Conservation (phyloP, 1,140 invertebrate species). For the Antheraea pernyi region DNA sequence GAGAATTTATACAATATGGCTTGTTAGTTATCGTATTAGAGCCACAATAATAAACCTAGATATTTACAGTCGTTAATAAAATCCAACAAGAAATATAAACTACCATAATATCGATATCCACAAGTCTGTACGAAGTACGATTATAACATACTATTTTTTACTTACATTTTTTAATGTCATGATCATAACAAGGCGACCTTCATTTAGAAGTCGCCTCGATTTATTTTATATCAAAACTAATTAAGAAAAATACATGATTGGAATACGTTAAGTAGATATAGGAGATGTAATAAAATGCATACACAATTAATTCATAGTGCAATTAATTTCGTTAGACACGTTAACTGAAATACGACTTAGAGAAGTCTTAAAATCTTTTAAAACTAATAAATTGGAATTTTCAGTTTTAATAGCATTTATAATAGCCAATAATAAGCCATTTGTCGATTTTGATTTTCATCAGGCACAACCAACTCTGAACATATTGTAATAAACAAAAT, state of each 20-base stretch:
- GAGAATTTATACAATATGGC: not conserved
- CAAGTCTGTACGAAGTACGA: not conserved
- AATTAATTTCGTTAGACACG: not conserved
- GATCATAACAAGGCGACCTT: conserved; percentile 33
- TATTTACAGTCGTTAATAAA: not conserved
- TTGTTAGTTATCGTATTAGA: not conserved
- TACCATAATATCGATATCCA: conserved; percentile 30
- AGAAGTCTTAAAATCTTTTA: too few species aligned
- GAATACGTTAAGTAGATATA: not conserved
- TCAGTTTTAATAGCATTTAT: too few species aligned
- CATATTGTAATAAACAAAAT: too few species aligned
- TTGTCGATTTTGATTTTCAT: too few species aligned
- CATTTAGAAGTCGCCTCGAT: conserved; percentile 30
- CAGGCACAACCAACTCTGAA: too few species aligned
- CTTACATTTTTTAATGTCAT: conserved; percentile 52
- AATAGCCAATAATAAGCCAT: too few species aligned
- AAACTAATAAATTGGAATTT: too few species aligned
- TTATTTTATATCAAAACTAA: not conserved
- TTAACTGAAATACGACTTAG: too few species aligned
- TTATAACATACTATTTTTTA: conserved; percentile 29
- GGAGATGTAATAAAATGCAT: not conserved
- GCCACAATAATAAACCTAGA: not conserved
- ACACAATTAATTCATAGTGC: not conserved
- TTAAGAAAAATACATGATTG: conserved; percentile 1
- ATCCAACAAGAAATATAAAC: conserved; percentile 62